Evolutionary conservation across 1,140 invertebrate species (phyloP).

Genomic region (Lanistes nyassanus): DNA sequence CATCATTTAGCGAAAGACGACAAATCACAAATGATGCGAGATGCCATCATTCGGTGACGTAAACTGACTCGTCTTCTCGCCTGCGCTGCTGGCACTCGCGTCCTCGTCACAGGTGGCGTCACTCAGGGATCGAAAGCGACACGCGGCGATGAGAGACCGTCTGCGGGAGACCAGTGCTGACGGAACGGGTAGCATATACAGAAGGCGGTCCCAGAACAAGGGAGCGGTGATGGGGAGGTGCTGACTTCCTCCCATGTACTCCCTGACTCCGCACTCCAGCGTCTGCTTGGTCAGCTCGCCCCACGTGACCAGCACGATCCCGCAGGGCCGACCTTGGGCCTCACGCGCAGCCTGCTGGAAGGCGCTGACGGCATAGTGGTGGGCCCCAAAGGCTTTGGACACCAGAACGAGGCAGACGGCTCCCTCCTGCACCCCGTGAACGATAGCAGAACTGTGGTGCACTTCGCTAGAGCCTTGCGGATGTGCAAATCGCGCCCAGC

Average conservation of each 20-base stretch:
- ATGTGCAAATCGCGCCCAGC: too few species aligned
- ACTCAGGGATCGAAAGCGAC: conserved; percentile 16
- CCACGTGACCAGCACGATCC: conserved; percentile 20
- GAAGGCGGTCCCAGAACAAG: conserved; percentile 27
- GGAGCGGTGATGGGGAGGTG: conserved; percentile 6
- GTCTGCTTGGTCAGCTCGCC: conserved; percentile 27
- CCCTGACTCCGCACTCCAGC: conserved; percentile 22
- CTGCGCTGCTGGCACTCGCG: too few species aligned
- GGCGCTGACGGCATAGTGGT: conserved; percentile 15
- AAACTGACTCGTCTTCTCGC: not conserved
- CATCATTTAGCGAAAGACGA: not conserved
- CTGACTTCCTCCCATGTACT: not conserved
- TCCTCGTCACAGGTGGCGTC: conserved; percentile 7
- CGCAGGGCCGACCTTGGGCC: conserved; percentile 5
- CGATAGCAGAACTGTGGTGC: conserved; percentile 12
- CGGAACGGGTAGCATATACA: conserved; percentile 15
- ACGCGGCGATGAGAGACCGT: conserved; percentile 15
- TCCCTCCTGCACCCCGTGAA: conserved; percentile 13
- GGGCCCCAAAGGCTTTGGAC: conserved; percentile 22
- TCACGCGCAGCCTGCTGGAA: conserved; percentile 5
- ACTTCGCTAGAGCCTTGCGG: not conserved
- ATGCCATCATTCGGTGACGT: not conserved
- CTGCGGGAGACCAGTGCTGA: not conserved
- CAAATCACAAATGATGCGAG: not conserved
- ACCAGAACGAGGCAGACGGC: conserved; percentile 9